phyloP scores from a whole-genome alignment of 1,140 invertebrate species.

The Cherax quadricarinatus region DNA sequence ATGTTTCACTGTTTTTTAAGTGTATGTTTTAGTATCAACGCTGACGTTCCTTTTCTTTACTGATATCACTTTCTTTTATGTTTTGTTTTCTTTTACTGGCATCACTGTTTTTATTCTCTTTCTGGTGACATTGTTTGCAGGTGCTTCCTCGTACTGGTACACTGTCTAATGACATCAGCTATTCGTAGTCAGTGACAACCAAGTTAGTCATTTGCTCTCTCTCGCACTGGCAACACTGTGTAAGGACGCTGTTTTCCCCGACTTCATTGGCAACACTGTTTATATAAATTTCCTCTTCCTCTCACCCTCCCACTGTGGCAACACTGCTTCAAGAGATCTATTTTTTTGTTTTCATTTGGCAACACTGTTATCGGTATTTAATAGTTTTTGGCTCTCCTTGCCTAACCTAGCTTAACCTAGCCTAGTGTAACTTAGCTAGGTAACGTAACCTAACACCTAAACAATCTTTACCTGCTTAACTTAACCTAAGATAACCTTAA shows the following conservation, averaged over 20 bases:
- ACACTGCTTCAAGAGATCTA: constrained; percentile 15
- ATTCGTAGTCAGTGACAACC: no score
- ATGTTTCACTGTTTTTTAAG: no score
- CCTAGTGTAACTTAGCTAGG: no score
- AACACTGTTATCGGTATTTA: not conserved
- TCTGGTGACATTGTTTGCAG: no score
- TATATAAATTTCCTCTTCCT: constrained; percentile 34
- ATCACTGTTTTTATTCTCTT: not conserved
- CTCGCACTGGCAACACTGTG: constrained; percentile 15
- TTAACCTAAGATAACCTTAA: no score
- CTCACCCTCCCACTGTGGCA: constrained; percentile 16
- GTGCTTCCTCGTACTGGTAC: not conserved
- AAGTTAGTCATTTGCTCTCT: not conserved
- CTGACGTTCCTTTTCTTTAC: no score
- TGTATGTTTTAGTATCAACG: no score
- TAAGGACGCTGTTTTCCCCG: not conserved
- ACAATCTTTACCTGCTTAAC: not conserved
- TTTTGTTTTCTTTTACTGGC: not conserved
- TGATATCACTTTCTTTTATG: no score
- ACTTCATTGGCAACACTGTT: constrained; percentile 30
- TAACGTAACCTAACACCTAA: no score
- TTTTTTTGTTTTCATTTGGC: not conserved
- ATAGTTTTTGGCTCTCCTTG: no score
- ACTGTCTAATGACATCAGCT: constrained; percentile 8
- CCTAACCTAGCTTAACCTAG: no score